Base-by-base conservation (phyloP, 2,888 invertebrate species). In the Melinopterus prodromus region DNA sequence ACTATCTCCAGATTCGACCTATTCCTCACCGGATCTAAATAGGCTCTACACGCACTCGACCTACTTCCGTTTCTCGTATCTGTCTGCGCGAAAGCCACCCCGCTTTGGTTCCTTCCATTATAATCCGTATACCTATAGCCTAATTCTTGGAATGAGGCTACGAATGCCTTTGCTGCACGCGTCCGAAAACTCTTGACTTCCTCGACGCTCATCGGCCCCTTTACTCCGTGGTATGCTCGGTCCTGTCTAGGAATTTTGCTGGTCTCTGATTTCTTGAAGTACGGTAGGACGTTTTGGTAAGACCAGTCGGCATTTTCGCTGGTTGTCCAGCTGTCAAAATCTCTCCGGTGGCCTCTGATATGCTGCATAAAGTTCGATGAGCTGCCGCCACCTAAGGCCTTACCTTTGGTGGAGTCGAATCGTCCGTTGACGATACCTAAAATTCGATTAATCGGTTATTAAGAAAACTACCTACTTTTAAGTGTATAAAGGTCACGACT, bases 321-420 rank as follows among this genome's bases (percentile, higher is more conserved):
- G 9, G 85, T 87, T 71, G 90, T 91, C 93, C 93, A 96, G 87
- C 91, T 89, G 85, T 96, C 94, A 89, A 94, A 96, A 85, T 96
- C 95, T 6, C 90, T 88, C 1, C 91, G 92, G 85, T 93, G 91
- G 0, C 93, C 93, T 77, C 93, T 87, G 1, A 91, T 90, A 86
- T 92, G 92, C 84, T 91, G 90, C 92, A 93, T 92, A 82, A 87
- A 88, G 83, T 89, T 88, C 38, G 88, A 87, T 2, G 87, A 81
- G 3, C 86, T 84, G 69, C 85, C 84, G 0, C 93, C 93, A 0
- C 93, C 93, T 82, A 92, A 84, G 3, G 91, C 92, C 84, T 91
- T 91, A 0, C 93, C 93, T 69, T 91, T 86, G 0, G 92, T 91
- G 91, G 91, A 90, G 70, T 80, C 77, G 85, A 86, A 84, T 78